Conservation (phyloP, 2,888 invertebrate species). For the Amphipyra tragopoginis region DNA sequence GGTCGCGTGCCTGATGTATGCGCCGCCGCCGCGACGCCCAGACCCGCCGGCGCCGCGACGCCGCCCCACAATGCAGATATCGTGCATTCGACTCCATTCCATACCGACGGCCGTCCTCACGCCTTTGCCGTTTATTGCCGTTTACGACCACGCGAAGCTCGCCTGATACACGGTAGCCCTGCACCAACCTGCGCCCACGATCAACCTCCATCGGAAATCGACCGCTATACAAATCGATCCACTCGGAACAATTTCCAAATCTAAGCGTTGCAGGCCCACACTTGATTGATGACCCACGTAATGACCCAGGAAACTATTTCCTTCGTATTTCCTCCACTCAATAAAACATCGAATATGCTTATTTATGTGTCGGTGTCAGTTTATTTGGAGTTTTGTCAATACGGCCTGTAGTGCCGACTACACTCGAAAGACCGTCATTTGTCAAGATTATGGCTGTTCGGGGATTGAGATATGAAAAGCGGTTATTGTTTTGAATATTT, state of each 20-base stretch:
- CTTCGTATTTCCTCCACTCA: constrained; percentile 88
- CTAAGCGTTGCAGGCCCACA: constrained; percentile 71
- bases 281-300: constrained; percentile 87
- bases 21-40: constrained; percentile 87
- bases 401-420: constrained; percentile 82
- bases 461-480: constrained; percentile 87
- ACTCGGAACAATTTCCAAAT: constrained; percentile 68
- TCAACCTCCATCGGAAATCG: constrained; percentile 48
- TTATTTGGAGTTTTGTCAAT: constrained; percentile 88
- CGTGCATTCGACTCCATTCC: constrained; percentile 78
- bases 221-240: constrained; percentile 66
- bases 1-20: constrained; percentile 88
- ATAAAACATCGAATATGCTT: constrained; percentile 89
- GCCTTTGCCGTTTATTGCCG: constrained; percentile 69
- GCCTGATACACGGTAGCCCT: constrained; percentile 18
- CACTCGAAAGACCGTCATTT: constrained; percentile 87
- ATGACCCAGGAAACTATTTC: constrained; percentile 89
- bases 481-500: constrained; percentile 88
- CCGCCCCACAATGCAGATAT: constrained; percentile 87
- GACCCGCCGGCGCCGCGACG: constrained; percentile 87
- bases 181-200: constrained; percentile 21
- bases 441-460: constrained; percentile 87
- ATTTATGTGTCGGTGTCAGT: constrained; percentile 86
- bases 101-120: constrained; percentile 67
- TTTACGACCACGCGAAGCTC: constrained; percentile 72